A percentile compares a stretch with the other conserved stretches of the same genome.
Evolutionary conservation across 92 coral and sea anemone species (phyloP).

Genomic region (Palythoa caribaeorum): DNA sequence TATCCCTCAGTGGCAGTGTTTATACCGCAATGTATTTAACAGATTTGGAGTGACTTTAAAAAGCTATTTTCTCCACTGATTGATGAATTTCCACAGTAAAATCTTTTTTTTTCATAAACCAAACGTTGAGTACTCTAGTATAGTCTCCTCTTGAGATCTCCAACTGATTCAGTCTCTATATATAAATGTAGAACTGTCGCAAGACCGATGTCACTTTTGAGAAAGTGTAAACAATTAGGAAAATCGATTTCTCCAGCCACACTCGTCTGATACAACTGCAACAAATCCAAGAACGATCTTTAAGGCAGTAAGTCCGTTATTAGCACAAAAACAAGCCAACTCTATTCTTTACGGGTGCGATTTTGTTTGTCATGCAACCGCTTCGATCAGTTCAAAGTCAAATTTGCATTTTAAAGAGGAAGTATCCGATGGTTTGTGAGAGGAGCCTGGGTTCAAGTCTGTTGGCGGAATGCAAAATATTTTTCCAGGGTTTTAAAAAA

Average conservation of each 20-base stretch:
- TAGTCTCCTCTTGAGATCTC: constrained; percentile 7
- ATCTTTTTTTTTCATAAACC: background rate
- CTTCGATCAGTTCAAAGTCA: constrained; percentile 17
- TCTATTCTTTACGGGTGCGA: constrained; percentile 16
- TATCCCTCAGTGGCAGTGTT: background rate
- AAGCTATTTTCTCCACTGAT: background rate
- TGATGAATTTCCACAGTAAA: background rate
- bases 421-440: background rate
- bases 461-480: background rate
- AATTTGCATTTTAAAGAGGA: constrained; percentile 39
- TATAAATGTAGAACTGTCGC: constrained; percentile 5
- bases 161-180: constrained; percentile 14
- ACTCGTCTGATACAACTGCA: constrained; percentile 8
- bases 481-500: background rate
- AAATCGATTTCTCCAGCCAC: constrained; percentile 5
- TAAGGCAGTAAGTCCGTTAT: constrained; percentile 4
- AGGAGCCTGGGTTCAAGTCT: constrained; percentile 36
- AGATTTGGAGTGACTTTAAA: constrained; percentile 1
- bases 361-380: constrained; percentile 18
- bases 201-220: background rate
- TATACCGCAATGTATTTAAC: background rate
- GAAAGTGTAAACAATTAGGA: constrained; percentile 22
- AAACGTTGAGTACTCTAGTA: constrained; percentile 4
- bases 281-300: background rate
- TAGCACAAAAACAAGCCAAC: background rate